phyloP scores from a whole-genome alignment of 2,797 vertebrate species.

The Dendrocincla tyrannina region DNA sequence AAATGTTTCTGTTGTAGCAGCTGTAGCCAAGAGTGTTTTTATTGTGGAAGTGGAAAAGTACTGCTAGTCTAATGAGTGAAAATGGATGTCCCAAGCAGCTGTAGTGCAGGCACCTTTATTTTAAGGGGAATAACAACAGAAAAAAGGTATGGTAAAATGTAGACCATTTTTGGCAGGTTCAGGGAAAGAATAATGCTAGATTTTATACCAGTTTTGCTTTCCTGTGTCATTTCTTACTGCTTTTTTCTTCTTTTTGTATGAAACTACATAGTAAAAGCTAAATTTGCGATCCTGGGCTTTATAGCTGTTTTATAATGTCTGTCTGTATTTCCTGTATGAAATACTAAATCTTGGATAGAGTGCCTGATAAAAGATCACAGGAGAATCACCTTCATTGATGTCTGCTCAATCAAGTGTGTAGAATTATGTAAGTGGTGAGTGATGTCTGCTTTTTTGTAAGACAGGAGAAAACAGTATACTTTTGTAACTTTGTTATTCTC shows the following conservation, averaged over 20 bases:
- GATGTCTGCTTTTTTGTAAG: neutral
- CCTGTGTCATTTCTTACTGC: neutral
- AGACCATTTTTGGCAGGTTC: neutral
- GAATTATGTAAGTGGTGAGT: neutral
- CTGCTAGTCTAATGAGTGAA: neutral
- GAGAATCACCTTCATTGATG: neutral
- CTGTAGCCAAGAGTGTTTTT: neutral
- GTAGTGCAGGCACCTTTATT: neutral
- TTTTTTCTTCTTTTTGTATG: neutral
- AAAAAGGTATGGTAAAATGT: neutral
- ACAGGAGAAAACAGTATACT: neutral
- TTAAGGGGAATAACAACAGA: neutral
- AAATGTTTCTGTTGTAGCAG: constrained; percentile 49
- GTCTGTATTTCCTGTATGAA: neutral
- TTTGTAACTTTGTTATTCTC: neutral
- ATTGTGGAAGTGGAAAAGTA: constrained; percentile 55
- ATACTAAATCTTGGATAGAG: neutral
- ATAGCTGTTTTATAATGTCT: neutral
- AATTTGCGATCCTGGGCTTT: neutral
- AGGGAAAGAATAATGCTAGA: neutral
- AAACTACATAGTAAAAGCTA: neutral
- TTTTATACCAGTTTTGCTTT: neutral
- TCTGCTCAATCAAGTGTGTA: neutral
- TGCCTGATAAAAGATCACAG: neutral
- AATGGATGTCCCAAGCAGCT: neutral